Percentiles rank a stretch among this genome's conserved stretches.
phyloP scores from a whole-genome alignment of 2,888 invertebrate genomes.

The Podotricha telesiphe region DNA sequence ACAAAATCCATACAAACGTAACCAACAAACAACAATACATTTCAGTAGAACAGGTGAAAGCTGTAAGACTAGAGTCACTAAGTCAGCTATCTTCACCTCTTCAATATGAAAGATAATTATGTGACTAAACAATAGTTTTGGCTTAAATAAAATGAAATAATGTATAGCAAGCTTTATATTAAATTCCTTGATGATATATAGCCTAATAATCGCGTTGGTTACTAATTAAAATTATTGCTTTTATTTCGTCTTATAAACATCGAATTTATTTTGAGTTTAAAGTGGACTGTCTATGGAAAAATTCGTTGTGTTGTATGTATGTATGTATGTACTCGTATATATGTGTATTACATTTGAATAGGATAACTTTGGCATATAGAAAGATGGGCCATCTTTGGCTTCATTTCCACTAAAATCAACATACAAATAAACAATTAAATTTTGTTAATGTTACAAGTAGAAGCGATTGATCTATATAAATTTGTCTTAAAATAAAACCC shows the following conservation, averaged over 20 bases:
- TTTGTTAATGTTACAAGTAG: too few species aligned
- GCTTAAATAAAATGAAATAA: not conserved
- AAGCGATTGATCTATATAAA: too few species aligned
- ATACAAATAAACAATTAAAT: too few species aligned
- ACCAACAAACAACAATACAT: too few species aligned
- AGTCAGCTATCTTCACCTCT: not conserved
- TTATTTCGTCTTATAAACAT: not conserved
- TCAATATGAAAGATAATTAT: not conserved
- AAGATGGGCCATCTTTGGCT: too few species aligned
- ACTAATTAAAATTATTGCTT: slow-evolving; percentile 20
- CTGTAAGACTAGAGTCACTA: too few species aligned
- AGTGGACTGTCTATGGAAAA: slow-evolving; percentile 11
- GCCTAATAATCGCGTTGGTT: not conserved
- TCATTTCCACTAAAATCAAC: too few species aligned
- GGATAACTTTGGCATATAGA: slow-evolving; percentile 10
- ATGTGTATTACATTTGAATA: not conserved
- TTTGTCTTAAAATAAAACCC: too few species aligned
- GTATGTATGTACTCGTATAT: not conserved
- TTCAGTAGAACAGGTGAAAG: too few species aligned
- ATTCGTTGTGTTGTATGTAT: slow-evolving; percentile 13
- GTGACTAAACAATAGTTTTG: not conserved
- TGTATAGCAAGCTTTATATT: slow-evolving; percentile 10
- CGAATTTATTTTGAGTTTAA: not conserved
- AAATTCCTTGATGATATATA: not conserved
- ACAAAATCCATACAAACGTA: too few species aligned